These are phyloP conservation scores for Drosophila acutilabella DNA, from an alignment of 2,888 invertebrate genomes.

Conservation along the genomic window DNA sequence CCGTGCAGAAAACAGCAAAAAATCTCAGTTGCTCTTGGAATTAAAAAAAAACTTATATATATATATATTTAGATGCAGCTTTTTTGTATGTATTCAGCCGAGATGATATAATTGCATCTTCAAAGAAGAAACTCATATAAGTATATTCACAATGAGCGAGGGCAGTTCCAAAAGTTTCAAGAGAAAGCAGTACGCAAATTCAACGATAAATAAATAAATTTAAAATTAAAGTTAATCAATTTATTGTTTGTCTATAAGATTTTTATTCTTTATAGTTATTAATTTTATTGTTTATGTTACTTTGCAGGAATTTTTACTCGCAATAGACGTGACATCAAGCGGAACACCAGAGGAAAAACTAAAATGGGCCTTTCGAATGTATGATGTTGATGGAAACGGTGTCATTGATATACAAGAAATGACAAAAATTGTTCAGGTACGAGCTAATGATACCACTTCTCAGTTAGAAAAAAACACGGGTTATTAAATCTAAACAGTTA, in stretches of 20 bases:
- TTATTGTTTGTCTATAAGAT: not conserved
- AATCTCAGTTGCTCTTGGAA: not conserved
- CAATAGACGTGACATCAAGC: conserved; percentile 98
- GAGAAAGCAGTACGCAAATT: not conserved
- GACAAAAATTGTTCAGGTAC: conserved; percentile 99
- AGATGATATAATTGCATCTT: not conserved
- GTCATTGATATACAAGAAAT: conserved; percentile 99
- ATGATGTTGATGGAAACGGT: conserved; percentile 99
- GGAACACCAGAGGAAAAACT: conserved; percentile 99
- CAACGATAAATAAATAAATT: not conserved
- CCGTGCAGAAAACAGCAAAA: not conserved
- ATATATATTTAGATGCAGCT: not conserved
- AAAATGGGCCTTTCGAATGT: conserved; percentile 99
- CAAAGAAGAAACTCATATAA: not conserved
- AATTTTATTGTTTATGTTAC: conserved; percentile 1
- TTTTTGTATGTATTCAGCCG: not conserved
- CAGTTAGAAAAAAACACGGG: not conserved
- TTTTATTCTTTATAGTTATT: not conserved
- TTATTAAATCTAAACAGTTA: no score
- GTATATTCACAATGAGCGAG: not conserved
- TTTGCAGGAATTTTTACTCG: conserved; percentile 95
- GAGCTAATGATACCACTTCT: not conserved
- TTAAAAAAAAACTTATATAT: not conserved
- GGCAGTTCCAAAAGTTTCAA: not conserved
- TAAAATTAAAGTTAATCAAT: not conserved